Conservation (phyloP, 1,140 invertebrate species). For the Aphaenogaster ashmeadi region DNA sequence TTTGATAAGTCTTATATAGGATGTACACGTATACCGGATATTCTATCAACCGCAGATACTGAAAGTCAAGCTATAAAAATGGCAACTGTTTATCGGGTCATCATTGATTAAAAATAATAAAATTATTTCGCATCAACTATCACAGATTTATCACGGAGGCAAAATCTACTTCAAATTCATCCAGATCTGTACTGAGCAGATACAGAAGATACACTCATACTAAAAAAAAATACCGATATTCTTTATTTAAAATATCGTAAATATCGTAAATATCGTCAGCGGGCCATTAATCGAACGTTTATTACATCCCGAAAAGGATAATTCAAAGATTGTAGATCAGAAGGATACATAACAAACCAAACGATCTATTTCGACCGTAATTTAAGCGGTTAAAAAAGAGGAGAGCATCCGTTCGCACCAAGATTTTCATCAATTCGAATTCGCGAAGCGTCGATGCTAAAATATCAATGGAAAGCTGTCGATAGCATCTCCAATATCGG, state of each 20-base stretch:
- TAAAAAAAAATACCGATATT: neutral
- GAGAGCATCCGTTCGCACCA: neutral
- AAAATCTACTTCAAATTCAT: neutral
- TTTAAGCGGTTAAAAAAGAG: neutral
- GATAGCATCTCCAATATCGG: conserved; percentile 34
- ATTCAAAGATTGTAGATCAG: neutral
- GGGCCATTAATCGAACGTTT: neutral
- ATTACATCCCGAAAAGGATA: neutral
- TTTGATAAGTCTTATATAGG: conserved; percentile 28
- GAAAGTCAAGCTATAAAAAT: conserved; percentile 7
- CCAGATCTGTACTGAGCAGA: neutral
- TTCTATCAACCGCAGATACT: conserved; percentile 23
- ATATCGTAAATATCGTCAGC: too few species aligned
- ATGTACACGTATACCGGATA: conserved; percentile 17
- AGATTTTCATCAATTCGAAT: conserved; percentile 31
- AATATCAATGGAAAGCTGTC: conserved; percentile 31
- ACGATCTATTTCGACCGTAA: neutral
- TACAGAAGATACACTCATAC: neutral
- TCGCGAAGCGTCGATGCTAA: conserved; percentile 20
- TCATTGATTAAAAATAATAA: neutral
- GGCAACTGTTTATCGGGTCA: neutral
- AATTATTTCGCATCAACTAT: neutral
- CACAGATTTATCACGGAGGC: neutral
- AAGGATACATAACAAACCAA: neutral
- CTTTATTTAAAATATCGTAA: too few species aligned